phyloP scores from a whole-genome alignment of 2,888 invertebrate genomes.

The Vesta saturnalis region DNA sequence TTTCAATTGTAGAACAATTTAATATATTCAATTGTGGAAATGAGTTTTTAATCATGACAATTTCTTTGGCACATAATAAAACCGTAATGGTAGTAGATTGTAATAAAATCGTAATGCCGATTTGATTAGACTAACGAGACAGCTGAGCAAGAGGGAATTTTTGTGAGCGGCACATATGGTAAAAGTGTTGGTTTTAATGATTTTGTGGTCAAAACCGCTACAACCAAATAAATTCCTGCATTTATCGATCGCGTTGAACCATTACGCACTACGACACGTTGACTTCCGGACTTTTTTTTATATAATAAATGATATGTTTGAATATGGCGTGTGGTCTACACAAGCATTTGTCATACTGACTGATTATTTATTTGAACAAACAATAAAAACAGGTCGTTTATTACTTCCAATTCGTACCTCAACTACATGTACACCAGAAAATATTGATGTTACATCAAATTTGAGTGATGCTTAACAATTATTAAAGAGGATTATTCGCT shows the following conservation, averaged over 20 bases:
- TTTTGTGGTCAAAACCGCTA: constrained; percentile 24
- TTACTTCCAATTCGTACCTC: constrained; percentile 30
- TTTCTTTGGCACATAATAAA: constrained; percentile 52
- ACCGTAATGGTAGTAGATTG: constrained; percentile 39
- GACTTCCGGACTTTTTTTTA: constrained; percentile 51
- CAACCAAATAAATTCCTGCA: constrained; percentile 48
- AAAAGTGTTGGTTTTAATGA: constrained; percentile 27
- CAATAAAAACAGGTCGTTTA: constrained; percentile 44
- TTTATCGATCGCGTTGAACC: constrained; percentile 57
- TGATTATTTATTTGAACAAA: constrained; percentile 50
- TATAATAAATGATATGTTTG: constrained; percentile 45
- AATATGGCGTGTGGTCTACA: constrained; percentile 43
- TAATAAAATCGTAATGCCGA: constrained; percentile 54
- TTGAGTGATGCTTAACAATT: constrained; percentile 21
- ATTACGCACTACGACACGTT: constrained; percentile 53
- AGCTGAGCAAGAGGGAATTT: constrained; percentile 43
- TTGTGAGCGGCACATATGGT: constrained; percentile 42
- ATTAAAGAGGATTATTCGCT: constrained; percentile 52
- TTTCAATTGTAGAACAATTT: too few species aligned
- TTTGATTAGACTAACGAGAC: constrained; percentile 57
- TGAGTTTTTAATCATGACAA: constrained; percentile 58
- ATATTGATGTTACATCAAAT: constrained; percentile 30
- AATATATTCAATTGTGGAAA: constrained; percentile 41
- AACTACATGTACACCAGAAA: constrained; percentile 45
- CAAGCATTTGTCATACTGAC: constrained; percentile 50